These are phyloP conservation scores for Chaetodon trifascialis DNA, from an alignment of 2,113 vertebrate species.

Conservation along the genomic window DNA sequence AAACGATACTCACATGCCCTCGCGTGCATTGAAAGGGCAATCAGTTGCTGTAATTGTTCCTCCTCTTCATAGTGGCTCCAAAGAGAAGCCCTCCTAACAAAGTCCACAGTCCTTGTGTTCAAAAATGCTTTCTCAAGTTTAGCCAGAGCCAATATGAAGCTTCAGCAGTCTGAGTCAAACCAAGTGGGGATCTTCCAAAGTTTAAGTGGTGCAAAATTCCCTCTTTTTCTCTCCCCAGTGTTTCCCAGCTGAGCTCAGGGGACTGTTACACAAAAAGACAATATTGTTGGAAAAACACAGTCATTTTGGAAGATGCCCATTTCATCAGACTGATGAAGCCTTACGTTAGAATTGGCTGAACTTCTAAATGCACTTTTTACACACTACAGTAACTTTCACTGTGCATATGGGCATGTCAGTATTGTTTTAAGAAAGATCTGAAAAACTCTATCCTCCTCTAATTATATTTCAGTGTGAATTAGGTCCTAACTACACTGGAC, in stretches of 20 bases:
- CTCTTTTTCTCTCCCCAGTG: neutral
- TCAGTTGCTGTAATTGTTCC: neutral
- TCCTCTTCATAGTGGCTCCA: neutral
- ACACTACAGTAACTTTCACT: no score
- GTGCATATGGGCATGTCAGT: neutral
- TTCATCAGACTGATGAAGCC: neutral
- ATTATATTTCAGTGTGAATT: no score
- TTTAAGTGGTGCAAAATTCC: neutral
- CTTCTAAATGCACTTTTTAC: conserved; percentile 12
- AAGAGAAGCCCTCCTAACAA: neutral
- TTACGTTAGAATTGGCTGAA: conserved; percentile 8
- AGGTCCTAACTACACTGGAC: no score
- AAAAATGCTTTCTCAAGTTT: neutral
- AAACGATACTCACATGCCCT: neutral
- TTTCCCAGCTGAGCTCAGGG: neutral
- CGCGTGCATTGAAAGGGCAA: neutral
- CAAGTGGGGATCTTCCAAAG: neutral
- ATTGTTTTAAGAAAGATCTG: neutral
- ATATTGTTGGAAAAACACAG: conserved; percentile 2
- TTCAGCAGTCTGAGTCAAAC: neutral
- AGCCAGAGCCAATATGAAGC: neutral
- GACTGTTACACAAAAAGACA: neutral
- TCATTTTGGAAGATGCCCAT: neutral
- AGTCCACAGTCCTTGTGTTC: neutral
- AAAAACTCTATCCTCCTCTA: no score